Conservation (phyloP, 2,797 vertebrate species). For the Pachyuromys duprasi region DNA sequence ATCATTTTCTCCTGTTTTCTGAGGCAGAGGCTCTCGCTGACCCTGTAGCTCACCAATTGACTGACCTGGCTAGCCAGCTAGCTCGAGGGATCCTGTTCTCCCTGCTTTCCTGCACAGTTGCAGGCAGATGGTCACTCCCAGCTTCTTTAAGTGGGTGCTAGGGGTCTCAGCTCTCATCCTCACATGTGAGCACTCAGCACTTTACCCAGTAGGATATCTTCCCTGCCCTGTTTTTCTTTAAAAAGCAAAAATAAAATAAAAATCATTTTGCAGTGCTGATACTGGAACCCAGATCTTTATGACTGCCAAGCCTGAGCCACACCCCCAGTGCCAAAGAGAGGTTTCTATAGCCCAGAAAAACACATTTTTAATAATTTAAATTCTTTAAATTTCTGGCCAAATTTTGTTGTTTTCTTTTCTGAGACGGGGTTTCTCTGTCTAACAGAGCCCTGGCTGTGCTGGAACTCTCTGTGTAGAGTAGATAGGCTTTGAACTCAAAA, state of each 20-base stretch:
- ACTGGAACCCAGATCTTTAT: background rate
- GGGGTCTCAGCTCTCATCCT: background rate
- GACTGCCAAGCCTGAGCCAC: accelerated
- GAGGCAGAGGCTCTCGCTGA: background rate
- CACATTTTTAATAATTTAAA: background rate
- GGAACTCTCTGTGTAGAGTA: no score
- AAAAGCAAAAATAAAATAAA: background rate
- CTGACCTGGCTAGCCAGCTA: background rate
- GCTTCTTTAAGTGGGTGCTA: no score
- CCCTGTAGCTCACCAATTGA: background rate
- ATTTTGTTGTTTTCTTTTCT: no score
- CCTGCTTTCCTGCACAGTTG: no score
- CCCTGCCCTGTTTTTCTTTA: background rate
- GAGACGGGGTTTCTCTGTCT: no score
- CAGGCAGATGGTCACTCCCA: background rate
- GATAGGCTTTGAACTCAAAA: no score
- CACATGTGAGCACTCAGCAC: background rate
- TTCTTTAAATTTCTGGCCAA: constrained; percentile 6
- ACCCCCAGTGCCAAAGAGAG: no score
- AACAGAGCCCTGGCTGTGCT: no score
- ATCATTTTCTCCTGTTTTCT: no score
- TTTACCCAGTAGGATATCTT: background rate
- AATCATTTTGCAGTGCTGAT: background rate
- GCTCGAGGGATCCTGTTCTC: no score
- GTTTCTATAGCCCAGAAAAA: background rate